Evolutionary conservation across 2,888 invertebrate genomes (phyloP), one percentile per base, ranked within the genome.

Genomic region (Tortrix viridana): DNA sequence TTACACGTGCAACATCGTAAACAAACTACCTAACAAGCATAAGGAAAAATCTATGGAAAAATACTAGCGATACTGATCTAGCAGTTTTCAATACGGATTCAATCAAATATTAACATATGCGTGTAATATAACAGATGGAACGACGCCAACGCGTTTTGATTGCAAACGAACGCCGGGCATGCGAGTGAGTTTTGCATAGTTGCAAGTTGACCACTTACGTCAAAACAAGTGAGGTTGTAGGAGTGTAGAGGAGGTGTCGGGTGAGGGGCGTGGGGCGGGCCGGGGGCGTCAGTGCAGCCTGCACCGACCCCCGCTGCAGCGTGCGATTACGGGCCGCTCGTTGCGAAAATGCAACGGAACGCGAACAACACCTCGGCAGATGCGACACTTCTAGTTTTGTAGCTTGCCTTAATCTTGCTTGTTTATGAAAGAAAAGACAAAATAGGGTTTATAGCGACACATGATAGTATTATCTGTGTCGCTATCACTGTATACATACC

Each of bases 151-250:
- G 57, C 46, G 49, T 63, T 54, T 56, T 57, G 62, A 52, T 57
- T 41, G 26, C 37, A 20, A 48, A 41, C 26, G 37, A 44, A 18
- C 44, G 65, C 65, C 64, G 49, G 60, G 22, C 60, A 49, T 32
- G 38, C n/a, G 14, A 22, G 50, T 55, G 43, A 84, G 87, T 88
- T 89, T 88, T 85, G 88, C 88, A 86, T 87, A 87, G 85, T 82
- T 81, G 82, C 81, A 80, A 79, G 82, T 82, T 82, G 89, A 86
- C 87, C 86, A 85, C 86, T 89, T 89, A 89, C 88, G 88, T 90
- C 89, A 90, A 89, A 91, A 90, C 89, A 88, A 89, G 87, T 86
- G 84, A 82, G 82, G 83, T 81, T 75, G 81, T 75, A 69, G 73
- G 74, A 70, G 74, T 59, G 74, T 41, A 41, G 41, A 71, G 75